Percentiles rank a stretch among this genome's conserved stretches.
Evolutionary conservation across 2,888 invertebrate genomes (phyloP).

Genomic region (Meta bourneti): DNA sequence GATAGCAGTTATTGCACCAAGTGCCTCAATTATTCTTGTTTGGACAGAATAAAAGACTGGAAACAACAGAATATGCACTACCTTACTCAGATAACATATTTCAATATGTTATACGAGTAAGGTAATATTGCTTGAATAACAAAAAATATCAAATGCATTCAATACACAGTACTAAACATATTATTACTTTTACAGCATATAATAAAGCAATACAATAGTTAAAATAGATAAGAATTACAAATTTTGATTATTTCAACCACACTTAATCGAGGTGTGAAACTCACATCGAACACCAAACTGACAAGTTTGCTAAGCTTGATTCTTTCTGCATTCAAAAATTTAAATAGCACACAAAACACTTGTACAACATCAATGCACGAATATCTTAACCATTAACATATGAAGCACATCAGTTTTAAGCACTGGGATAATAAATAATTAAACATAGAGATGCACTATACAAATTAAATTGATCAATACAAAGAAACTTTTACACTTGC

Average conservation of each 20-base stretch:
- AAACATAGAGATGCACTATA: neutral
- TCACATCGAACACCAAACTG: neutral
- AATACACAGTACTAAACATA: neutral
- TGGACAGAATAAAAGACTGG: too few relatives aligned
- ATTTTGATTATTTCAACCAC: constrained; percentile 29
- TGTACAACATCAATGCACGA: constrained; percentile 16
- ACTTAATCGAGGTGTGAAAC: neutral
- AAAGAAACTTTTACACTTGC: neutral
- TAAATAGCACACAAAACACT: constrained; percentile 23
- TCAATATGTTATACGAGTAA: too few relatives aligned
- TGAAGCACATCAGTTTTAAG: constrained; percentile 5
- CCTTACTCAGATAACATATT: too few relatives aligned
- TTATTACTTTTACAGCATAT: neutral
- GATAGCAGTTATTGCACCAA: too few relatives aligned
- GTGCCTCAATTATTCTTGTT: too few relatives aligned
- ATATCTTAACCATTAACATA: constrained; percentile 15
- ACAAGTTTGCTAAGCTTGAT: neutral
- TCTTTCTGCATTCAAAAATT: constrained; percentile 19
- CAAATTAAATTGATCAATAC: neutral
- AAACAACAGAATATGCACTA: too few relatives aligned
- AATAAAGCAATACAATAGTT: neutral
- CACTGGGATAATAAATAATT: constrained; percentile 19
- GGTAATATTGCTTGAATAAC: too few relatives aligned
- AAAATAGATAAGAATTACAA: neutral
- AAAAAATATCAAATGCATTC: neutral